Evolutionary conservation across 2,888 invertebrate species (phyloP).

Genomic region (Netelia virgata): DNA sequence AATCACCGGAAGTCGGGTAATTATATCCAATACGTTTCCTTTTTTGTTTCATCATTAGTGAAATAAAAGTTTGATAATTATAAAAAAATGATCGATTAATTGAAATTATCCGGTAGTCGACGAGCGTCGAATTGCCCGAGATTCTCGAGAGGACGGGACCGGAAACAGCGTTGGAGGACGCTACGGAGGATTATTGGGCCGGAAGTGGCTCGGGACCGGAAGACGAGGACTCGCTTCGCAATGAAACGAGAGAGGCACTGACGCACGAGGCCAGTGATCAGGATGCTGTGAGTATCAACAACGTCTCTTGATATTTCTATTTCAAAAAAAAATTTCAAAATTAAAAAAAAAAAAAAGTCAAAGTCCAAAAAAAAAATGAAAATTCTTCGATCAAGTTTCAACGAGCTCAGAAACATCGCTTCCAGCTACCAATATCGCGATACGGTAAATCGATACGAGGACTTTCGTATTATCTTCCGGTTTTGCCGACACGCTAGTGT

Average conservation of each 20-base stretch:
- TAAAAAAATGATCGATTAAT: neutral
- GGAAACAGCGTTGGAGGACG: slow-evolving; percentile 79
- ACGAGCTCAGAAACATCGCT: neutral
- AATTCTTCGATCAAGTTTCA: neutral
- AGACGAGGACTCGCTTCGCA: slow-evolving; percentile 83
- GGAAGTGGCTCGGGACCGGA: slow-evolving; percentile 83
- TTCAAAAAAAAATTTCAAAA: no score
- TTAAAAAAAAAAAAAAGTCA: no score
- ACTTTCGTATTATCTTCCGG: slow-evolving; percentile 52
- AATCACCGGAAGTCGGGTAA: slow-evolving; percentile 77
- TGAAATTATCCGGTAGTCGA: slow-evolving; percentile 67
- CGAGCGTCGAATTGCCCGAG: slow-evolving; percentile 76
- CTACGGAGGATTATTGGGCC: slow-evolving; percentile 84
- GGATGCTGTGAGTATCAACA: slow-evolving; percentile 89
- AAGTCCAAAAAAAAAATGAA: no score
- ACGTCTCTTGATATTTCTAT: no score
- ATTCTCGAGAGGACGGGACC: slow-evolving; percentile 76
- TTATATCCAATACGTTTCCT: neutral
- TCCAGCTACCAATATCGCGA: neutral
- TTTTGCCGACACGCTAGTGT: slow-evolving; percentile 43
- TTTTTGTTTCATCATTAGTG: neutral
- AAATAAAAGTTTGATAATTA: neutral
- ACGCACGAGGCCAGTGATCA: slow-evolving; percentile 92
- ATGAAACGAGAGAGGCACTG: slow-evolving; percentile 90
- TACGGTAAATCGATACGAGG: slow-evolving; percentile 33